These are phyloP conservation scores for Trissolcus basalis DNA, from an alignment of 1,140 invertebrate genomes.

Conservation along the genomic window DNA sequence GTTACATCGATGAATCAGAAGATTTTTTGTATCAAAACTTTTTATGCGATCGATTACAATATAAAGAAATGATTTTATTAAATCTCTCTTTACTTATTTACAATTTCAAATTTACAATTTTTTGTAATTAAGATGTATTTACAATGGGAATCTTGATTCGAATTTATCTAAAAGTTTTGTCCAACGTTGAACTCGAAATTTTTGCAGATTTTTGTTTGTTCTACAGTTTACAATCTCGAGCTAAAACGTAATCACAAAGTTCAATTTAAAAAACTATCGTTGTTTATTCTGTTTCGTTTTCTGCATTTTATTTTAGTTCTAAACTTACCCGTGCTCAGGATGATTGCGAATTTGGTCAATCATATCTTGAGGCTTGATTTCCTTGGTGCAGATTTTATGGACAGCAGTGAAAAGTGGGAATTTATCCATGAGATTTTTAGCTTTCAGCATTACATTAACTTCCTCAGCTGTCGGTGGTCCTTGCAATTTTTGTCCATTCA, in stretches of 20 bases:
- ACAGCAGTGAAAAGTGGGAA: constrained; percentile 88
- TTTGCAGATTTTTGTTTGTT: no score
- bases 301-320: no score
- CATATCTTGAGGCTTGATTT: constrained; percentile 80
- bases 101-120: not conserved
- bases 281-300: no score
- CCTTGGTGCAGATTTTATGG: constrained; percentile 83
- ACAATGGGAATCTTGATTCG: not conserved
- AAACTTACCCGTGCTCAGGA: constrained; percentile 78
- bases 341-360: constrained; percentile 85
- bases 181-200: no score
- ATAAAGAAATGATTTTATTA: not conserved
- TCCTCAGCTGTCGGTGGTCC: constrained; percentile 90
- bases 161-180: not conserved
- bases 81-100: not conserved
- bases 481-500: constrained; percentile 91
- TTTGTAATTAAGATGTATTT: not conserved
- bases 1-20: no score
- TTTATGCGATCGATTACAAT: not conserved
- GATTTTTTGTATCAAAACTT: no score
- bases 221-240: no score
- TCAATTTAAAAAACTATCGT: not conserved
- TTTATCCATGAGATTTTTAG: constrained; percentile 80
- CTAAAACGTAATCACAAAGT: no score
- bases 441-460: constrained; percentile 83